These are phyloP conservation scores for Electrona antarctica DNA, from an alignment of 2,113 vertebrate genomes.

Conservation along the genomic window DNA sequence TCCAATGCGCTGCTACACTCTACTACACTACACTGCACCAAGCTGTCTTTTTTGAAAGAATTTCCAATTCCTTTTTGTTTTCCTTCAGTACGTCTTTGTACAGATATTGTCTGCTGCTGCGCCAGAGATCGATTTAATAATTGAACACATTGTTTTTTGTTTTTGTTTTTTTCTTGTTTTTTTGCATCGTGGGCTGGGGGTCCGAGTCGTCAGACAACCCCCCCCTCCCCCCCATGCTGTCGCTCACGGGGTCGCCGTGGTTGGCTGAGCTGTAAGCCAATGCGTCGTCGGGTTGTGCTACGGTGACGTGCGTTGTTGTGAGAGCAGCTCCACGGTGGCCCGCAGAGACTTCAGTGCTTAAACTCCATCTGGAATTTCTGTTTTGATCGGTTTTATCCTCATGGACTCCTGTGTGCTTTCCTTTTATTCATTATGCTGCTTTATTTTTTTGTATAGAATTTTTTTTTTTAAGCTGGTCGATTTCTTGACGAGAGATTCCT, in stretches of 20 bases:
- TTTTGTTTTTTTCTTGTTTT: slow-evolving; percentile 10
- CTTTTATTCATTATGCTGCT: not conserved
- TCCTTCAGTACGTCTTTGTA: not conserved
- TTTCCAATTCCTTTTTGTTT: slow-evolving; percentile 18
- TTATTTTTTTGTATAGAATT: not conserved
- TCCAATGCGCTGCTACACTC: slow-evolving; percentile 2
- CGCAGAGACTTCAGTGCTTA: too few species aligned
- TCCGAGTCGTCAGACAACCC: slow-evolving; percentile 40
- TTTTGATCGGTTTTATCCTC: not conserved
- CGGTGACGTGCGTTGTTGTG: slow-evolving; percentile 41
- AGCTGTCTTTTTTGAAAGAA: slow-evolving; percentile 20
- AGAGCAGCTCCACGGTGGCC: not conserved
- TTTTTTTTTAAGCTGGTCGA: not conserved
- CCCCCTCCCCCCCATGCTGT: not conserved
- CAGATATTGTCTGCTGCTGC: not conserved
- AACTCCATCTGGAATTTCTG: too few species aligned
- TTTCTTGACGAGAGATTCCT: not conserved
- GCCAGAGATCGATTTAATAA: too few species aligned
- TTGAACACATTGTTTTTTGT: not conserved
- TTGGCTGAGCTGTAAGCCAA: slow-evolving; percentile 47
- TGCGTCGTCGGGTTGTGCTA: slow-evolving; percentile 18
- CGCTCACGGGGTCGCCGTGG: slow-evolving; percentile 38
- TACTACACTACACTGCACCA: slow-evolving; percentile 33
- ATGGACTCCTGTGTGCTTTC: slow-evolving; percentile 6
- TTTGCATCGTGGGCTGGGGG: slow-evolving; percentile 44